Evolutionary conservation across 2,888 invertebrate species (phyloP).

Genomic region (Pollenia angustigena): DNA sequence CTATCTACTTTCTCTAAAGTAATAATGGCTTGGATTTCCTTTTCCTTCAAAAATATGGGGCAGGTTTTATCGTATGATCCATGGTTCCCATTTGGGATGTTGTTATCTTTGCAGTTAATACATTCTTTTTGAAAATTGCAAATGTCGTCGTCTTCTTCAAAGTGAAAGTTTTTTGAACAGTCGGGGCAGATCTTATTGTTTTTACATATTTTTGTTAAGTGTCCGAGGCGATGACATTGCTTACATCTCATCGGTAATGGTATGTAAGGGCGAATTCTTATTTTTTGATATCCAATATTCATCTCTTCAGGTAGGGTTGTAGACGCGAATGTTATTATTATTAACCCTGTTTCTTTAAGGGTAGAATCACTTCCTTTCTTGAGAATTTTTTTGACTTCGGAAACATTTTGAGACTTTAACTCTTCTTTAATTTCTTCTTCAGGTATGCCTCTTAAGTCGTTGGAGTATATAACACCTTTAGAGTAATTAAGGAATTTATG

Average conservation of each 20-base stretch:
- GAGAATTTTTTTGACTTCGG: constrained; percentile 51
- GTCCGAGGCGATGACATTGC: too few relatives aligned
- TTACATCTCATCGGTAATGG: constrained; percentile 9
- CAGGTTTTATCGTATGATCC: too few relatives aligned
- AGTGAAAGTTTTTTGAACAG: too few relatives aligned
- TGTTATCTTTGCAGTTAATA: too few relatives aligned
- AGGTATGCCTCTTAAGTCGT: constrained; percentile 29
- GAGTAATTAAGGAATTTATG: constrained; percentile 4
- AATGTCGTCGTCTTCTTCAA: too few relatives aligned
- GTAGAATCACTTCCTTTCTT: constrained; percentile 28
- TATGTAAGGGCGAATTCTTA: constrained; percentile 28
- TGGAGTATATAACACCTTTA: constrained; percentile 9
- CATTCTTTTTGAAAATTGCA: too few relatives aligned
- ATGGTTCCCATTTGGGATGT: too few relatives aligned
- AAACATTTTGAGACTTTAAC: constrained; percentile 35
- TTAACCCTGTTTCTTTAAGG: constrained; percentile 57
- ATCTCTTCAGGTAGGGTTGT: constrained; percentile 37
- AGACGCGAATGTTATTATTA: constrained; percentile 47
- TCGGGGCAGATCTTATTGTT: too few relatives aligned
- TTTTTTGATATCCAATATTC: constrained; percentile 46
- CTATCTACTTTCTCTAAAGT: too few relatives aligned
- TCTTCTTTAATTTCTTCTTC: constrained; percentile 46
- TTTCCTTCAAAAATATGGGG: too few relatives aligned
- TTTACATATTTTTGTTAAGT: too few relatives aligned
- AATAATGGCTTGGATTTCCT: too few relatives aligned